phyloP scores from a whole-genome alignment of 2,113 vertebrate species.

The Tragelaphus strepsiceros region DNA sequence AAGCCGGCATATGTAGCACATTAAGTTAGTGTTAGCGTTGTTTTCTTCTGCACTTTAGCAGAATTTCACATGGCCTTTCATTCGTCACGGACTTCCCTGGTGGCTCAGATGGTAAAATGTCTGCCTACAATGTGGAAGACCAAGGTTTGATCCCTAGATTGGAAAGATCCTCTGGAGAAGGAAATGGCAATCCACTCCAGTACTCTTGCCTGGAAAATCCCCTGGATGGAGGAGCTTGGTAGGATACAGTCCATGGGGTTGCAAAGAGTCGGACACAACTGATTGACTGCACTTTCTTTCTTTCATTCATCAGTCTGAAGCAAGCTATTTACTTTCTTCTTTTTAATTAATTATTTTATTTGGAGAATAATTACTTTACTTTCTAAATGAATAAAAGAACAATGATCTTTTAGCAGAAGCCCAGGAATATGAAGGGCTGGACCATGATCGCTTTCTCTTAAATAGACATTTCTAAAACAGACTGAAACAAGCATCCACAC shows the following conservation, averaged over 20 bases:
- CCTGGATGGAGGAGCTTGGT: accelerated
- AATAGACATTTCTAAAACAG: not conserved
- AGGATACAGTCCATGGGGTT: not conserved
- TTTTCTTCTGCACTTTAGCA: conserved; percentile 53
- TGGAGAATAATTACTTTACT: not conserved
- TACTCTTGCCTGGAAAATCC: not conserved
- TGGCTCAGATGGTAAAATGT: not conserved
- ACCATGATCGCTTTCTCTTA: not conserved
- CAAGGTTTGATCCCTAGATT: not conserved
- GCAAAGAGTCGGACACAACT: not conserved
- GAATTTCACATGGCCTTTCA: not conserved
- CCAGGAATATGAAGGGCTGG: not conserved
- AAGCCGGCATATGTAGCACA: conserved; percentile 42
- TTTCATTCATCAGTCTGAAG: not conserved
- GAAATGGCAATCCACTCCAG: not conserved
- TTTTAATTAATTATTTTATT: not conserved
- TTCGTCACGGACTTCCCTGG: not conserved
- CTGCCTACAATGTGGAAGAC: not conserved
- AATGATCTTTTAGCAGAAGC: not conserved
- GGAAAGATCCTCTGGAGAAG: not conserved
- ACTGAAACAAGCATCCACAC: not conserved
- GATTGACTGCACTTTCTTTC: not conserved
- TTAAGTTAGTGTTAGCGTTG: conserved; percentile 46
- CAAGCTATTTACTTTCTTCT: conserved; percentile 53
- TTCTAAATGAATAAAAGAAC: conserved; percentile 50